Base-by-base conservation (phyloP, 2,113 vertebrate genomes). In the Dicaeum eximium region DNA sequence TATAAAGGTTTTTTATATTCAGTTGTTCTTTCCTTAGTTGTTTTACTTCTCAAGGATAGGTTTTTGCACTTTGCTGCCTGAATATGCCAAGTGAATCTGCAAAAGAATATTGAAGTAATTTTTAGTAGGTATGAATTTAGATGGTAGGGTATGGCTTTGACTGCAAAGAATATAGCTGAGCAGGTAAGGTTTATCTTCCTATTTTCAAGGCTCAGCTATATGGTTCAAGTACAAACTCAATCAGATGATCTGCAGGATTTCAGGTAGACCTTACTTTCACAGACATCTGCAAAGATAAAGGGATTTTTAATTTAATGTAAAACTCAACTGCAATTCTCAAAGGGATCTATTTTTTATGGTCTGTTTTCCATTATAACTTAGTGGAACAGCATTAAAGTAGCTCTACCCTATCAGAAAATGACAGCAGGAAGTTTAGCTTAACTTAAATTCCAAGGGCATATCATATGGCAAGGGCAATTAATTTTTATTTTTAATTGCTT, bases 401-500 rank as follows among this genome's bases (percentile, higher is more conserved):
- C 74, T 60, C 47, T 87, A 19, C 25, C 10, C 48, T 75, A 47
- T 74, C 60, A 82, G 45, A 75, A 77, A 80, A 61, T 33, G 80
- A 75, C 19, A 80, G 54, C 51, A 90, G 74, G 62, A 94, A 91
- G 67, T 37, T 79, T 44, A 48, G 30, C 45, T 74, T 85, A 80
- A 57, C 56, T 74, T 60, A 31, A 45, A 61, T 50, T 65, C 40
- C 31, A 56, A 67, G 21, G 67, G 45, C 31, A 53, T 51, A 51
- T 57, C 73, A 64, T 38, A 92, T 78, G 90, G n/a, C n/a, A n/a
- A n/a, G n/a, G n/a, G n/a, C 33, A 79, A 87, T 50, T 72, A 22
- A 83, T 87, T 95, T 91, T 82, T 86, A 77, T 93, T 95, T 91
- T 82, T 90, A 93, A 86, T 84, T 67, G 69, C 54, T 94, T 88